Base-by-base conservation (phyloP, 2,797 vertebrate species). In the Protonibea diacanthus region DNA sequence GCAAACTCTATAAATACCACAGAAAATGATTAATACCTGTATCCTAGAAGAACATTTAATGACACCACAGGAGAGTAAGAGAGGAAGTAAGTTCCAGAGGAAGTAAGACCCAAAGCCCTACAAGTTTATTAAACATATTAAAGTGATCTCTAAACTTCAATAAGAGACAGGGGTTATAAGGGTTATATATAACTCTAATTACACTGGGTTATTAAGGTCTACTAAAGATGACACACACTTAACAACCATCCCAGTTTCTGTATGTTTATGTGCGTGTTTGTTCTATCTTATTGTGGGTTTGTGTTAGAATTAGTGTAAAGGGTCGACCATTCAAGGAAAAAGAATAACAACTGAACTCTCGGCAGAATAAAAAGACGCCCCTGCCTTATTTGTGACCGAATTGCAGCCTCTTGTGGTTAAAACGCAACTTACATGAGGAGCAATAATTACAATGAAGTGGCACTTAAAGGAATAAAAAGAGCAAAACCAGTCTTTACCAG, bases 351-450 rank as follows among this genome's bases (percentile, higher is more conserved):
- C n/a, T 57, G 18, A n/a, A n/a, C 23, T 17, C n/a, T 4, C 15
- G 70, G 59, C 45, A 42, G 56, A 71, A 20, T n/a, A 5, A 23
- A 47, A 13, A 40, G 8, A 17, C 9, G 1, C 8, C 1, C 40
- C 8, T 20, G 27, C 6, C 11, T 81, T 66, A 88, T 91, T 86
- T 87, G n/a, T 87, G 51, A 74, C 77, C 23, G 75, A 86, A 90
- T 72, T 78, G 91, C 85, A 66, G 1, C 89, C 89, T 86, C 93
- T 94, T 76, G 90, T 92, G 93, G 89, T 69, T 23, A 61, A 72
- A 18, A 17, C 49, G 4, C 1, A 20, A 45, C 5, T 58, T 56
- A 60, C 87, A 84, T n/a, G 47, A 63, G 44, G 29, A 3, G 15
- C 25, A 49, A 11, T 7, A 21, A 40, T 33, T 17, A 53, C 12